Percentiles rank a stretch among this genome's conserved stretches.
These are phyloP conservation scores for Himalopsyche anomala DNA, from an alignment of 2,888 invertebrate species.

Conservation along the genomic window DNA sequence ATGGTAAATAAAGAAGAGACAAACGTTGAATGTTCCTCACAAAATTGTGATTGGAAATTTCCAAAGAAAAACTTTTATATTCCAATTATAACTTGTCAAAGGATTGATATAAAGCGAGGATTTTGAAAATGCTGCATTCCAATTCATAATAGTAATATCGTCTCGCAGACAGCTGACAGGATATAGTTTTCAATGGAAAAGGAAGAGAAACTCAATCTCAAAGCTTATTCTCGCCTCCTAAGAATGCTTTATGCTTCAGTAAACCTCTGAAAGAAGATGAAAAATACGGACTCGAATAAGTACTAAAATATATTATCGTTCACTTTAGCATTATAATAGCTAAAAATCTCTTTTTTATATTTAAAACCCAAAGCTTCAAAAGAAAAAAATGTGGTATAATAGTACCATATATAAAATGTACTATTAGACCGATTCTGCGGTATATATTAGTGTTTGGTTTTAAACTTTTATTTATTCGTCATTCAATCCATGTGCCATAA, in stretches of 20 bases:
- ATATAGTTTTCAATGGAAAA: constrained; percentile 44
- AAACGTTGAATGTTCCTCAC: neutral
- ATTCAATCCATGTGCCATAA: too few relatives aligned
- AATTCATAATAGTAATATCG: constrained; percentile 41
- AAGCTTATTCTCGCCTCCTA: constrained; percentile 19
- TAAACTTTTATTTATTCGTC: too few relatives aligned
- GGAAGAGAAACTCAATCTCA: constrained; percentile 42
- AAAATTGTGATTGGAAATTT: neutral
- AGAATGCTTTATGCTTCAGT: constrained; percentile 26
- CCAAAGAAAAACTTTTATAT: neutral
- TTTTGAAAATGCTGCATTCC: constrained; percentile 36
- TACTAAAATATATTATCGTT: neutral
- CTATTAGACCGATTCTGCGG: too few relatives aligned
- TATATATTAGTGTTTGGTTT: too few relatives aligned
- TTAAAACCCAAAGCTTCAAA: too few relatives aligned
- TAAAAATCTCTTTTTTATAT: too few relatives aligned
- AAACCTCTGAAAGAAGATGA: neutral
- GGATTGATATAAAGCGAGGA: constrained; percentile 27
- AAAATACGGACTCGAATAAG: neutral
- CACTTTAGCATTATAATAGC: neutral
- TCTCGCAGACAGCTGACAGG: constrained; percentile 46
- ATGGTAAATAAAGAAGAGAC: too few relatives aligned
- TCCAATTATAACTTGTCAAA: constrained; percentile 49
- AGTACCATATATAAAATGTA: too few relatives aligned
- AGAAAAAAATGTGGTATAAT: too few relatives aligned